These are phyloP conservation scores for Gymnothorax javanicus DNA, from an alignment of 2,797 vertebrate species.

Conservation along the genomic window DNA sequence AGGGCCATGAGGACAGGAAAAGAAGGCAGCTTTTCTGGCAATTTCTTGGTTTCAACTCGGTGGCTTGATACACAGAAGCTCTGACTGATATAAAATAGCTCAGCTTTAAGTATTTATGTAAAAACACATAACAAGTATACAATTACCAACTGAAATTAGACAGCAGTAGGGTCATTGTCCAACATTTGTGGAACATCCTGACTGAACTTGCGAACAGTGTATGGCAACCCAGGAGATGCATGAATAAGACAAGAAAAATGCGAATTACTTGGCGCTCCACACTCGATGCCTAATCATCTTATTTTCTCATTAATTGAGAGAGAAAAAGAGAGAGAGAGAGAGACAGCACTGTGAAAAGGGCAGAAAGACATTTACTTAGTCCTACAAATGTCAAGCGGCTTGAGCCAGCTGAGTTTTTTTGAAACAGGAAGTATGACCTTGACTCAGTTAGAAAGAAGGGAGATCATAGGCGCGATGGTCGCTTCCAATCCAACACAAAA, in stretches of 20 bases:
- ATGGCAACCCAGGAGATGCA: not conserved
- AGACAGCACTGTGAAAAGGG: no score
- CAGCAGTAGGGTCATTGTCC: no score
- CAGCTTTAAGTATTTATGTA: not conserved
- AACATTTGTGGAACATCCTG: not conserved
- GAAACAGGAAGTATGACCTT: no score
- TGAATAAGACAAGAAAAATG: not conserved
- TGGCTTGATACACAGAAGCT: not conserved
- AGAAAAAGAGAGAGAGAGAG: no score
- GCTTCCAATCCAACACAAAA: no score
- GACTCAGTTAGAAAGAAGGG: no score
- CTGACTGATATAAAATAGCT: not conserved
- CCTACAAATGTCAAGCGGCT: no score
- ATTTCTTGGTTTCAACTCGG: not conserved
- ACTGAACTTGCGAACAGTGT: not conserved
- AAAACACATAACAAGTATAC: not conserved
- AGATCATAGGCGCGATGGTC: no score
- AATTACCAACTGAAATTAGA: no score
- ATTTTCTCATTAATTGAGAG: not conserved
- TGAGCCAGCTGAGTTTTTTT: no score
- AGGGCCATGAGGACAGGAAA: not conserved
- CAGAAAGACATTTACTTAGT: no score
- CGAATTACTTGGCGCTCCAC: not conserved
- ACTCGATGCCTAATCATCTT: not conserved
- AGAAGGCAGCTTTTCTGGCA: not conserved